Evolutionary conservation across 2,113 vertebrate species (phyloP), one percentile per base, ranked within the genome.

Genomic region (Seriola dumerili): DNA sequence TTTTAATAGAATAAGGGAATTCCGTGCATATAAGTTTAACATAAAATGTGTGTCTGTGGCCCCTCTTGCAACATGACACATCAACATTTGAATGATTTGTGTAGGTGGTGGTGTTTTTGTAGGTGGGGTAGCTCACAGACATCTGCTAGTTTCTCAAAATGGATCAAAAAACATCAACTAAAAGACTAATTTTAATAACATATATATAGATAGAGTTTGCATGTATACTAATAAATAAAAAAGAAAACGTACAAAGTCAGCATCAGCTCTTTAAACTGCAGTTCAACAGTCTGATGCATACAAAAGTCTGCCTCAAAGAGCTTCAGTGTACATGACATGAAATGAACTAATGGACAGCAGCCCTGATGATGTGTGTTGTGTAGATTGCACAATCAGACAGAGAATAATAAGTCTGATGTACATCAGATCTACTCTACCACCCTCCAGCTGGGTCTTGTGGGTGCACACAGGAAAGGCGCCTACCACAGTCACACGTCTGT

Each of bases 401-500:
- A 80, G 61, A 79, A 81, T 72, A 84, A 68, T 66, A 66, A 40
- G 13, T 66, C 23, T 74, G 68, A 84, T 57, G 34, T 23, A 29
- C 50, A 64, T 73, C 83, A 57, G 54, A 77, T 82, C 38, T 63
- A 34, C 59, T 83, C 58, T 21, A 25, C 81, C 70, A 48, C 46
- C 78, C 63, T 72, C n/a, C 17, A 68, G 68, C 62, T 68, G 55
- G 72, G 44, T 6, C 44, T 71, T 73, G 65, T 82, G 88, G 88
- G 90, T 70, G 83, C 58, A 10, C 79, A 88, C 85, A 88, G 90
- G 90, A 91, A 90, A 88, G 91, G 87, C 86, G 87, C 83, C 79
- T 89, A 83, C 70, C 42, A 25, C 34, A 10, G 78, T 77, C 78
- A 88, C 75, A 83, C 84, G 76, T 91, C 67, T 88, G 85, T 90